Conservation (phyloP, 2,113 vertebrate species). For the Hirundichthys speculiger region DNA sequence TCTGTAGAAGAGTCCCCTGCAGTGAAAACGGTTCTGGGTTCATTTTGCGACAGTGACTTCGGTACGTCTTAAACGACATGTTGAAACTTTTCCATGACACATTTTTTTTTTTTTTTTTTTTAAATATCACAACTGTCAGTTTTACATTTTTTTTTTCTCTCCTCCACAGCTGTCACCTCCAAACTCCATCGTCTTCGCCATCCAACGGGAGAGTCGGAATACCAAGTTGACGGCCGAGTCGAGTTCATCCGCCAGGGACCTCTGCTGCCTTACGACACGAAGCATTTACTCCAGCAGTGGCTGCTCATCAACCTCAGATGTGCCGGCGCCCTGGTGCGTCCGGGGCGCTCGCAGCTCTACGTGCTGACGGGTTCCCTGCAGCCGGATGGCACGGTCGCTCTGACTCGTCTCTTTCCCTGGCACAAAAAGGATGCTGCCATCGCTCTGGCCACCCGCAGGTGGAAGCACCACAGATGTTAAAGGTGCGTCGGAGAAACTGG, state of each 20-base stretch:
- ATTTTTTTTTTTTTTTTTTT: not conserved
- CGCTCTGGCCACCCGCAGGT: constrained; percentile 83
- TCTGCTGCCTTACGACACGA: constrained; percentile 86
- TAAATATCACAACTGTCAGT: not conserved
- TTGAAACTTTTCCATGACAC: not conserved
- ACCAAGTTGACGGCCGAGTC: constrained; percentile 83
- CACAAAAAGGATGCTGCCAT: constrained; percentile 85
- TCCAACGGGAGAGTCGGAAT: constrained; percentile 74
- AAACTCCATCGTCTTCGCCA: constrained; percentile 81
- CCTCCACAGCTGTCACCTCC: constrained; percentile 84
- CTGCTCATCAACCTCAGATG: constrained; percentile 87
- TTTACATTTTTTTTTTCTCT: not conserved
- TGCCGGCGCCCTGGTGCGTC: constrained; percentile 74
- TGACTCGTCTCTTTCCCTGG: constrained; percentile 86
- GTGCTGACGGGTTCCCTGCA: constrained; percentile 84
- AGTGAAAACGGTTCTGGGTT: constrained; percentile 80
- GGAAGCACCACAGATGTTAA: constrained; percentile 88
- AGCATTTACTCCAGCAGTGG: constrained; percentile 86
- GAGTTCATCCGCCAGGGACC: constrained; percentile 86
- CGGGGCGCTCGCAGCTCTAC: constrained; percentile 81
- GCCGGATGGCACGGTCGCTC: constrained; percentile 69
- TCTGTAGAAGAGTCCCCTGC: constrained; percentile 79
- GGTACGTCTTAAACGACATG: constrained; percentile 76
- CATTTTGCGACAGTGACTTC: constrained; percentile 86
- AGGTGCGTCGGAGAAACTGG: constrained; percentile 15